Base-by-base conservation (phyloP, 2,113 vertebrate genomes). In the Rynchops niger region DNA sequence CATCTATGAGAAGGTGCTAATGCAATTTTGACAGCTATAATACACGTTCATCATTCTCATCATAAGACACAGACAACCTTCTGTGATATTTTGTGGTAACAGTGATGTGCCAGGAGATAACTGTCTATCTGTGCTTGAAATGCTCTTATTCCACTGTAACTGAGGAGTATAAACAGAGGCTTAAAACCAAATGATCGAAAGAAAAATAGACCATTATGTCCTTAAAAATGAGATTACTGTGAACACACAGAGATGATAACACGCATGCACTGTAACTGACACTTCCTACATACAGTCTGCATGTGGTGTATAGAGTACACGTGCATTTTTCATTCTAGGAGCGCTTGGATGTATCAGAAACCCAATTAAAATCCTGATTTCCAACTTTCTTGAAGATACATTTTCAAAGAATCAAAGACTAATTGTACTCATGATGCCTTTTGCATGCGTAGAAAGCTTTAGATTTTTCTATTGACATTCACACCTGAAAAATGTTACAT, bases 281-380 rank as follows among this genome's bases (percentile, higher is more conserved):
- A 25, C 6, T 38, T 56, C 45, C 29, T 29, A 7, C 19, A 11
- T 50, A 71, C 17, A 32, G 5, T 59, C 49, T 38, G 19, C 19
- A 34, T 18, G 14, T 40, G 21, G 4, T 29, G 2, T 22, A 40
- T 14, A 47, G 7, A 72, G 29, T 6, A 77, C 0, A 3, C 0
- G 0, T 5, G 4, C 10, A 42, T 59, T 92, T 79, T 85, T 80
- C 61, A 72, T 21, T 49, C 34, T 63, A 56, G 52, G 69, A 76
- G 63, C 90, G 6, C 22, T 11, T 55, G n/a, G 4, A 43, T 63
- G 11, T 16, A 66, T 29, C 27, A 53, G 38, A 73, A 89, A 78
- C 9, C 11, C 40, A 82, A 73, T 16, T 80, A 62, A 67, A 72
- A 88, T 22, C 9, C 30, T 25, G 26, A 30, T 90, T 91, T 79